phyloP scores from a whole-genome alignment of 2,797 vertebrate species.

The Sebastiscus tertius region DNA sequence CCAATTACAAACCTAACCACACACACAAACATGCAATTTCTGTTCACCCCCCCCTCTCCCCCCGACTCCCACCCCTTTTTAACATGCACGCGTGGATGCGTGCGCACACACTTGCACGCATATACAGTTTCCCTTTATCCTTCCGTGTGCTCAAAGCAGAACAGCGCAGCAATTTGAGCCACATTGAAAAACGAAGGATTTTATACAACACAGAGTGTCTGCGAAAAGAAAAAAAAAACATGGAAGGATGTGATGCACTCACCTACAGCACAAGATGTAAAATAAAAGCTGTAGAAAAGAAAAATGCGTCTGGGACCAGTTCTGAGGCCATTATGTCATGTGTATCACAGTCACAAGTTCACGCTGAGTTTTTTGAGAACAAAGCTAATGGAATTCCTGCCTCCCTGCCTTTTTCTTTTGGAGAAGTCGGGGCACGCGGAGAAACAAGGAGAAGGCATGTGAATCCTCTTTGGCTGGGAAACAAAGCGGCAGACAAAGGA shows the following conservation, averaged over 20 bases:
- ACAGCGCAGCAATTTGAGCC: slow-evolving; percentile 14
- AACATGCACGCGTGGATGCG: neutral
- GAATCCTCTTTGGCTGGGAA: slow-evolving; percentile 73
- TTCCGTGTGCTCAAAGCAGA: slow-evolving; percentile 28
- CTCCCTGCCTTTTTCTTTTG: slow-evolving; percentile 45
- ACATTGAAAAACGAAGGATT: slow-evolving; percentile 17
- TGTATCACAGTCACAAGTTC: slow-evolving; percentile 55
- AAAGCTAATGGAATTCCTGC: slow-evolving; percentile 67
- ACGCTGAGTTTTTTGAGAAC: slow-evolving; percentile 49
- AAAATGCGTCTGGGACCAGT: slow-evolving; percentile 22
- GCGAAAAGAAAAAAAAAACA: slow-evolving; percentile 8
- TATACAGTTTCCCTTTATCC: slow-evolving; percentile 12
- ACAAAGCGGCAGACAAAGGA: slow-evolving; percentile 79
- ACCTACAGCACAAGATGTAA: slow-evolving; percentile 30
- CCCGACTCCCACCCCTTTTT: neutral
- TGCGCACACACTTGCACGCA: neutral
- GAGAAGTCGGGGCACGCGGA: slow-evolving; percentile 47
- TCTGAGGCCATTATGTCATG: slow-evolving; percentile 43
- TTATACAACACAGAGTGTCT: slow-evolving; percentile 15
- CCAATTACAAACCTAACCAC: slow-evolving; percentile 76
- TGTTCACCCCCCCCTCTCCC: neutral
- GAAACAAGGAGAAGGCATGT: slow-evolving; percentile 61
- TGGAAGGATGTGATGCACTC: slow-evolving; percentile 16
- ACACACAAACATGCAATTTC: slow-evolving; percentile 57
- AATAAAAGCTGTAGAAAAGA: slow-evolving; percentile 33